Conservation (phyloP, 2,888 invertebrate species). For the Sceliomorpha sp. region DNA sequence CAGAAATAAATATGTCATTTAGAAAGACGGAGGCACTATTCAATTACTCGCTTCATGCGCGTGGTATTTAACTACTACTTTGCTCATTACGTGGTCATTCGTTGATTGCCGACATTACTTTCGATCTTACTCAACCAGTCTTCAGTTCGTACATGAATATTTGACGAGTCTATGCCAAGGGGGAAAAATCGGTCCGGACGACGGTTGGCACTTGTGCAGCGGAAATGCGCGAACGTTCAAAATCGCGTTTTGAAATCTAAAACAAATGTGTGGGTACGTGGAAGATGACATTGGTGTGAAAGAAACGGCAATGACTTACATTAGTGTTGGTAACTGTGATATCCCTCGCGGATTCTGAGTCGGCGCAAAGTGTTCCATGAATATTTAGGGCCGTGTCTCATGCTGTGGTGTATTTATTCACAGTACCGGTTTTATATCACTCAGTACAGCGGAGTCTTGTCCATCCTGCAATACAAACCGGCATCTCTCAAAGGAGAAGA, state of each 20-base stretch:
- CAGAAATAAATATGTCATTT: constrained; percentile 30
- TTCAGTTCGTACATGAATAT: constrained; percentile 52
- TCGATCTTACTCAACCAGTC: constrained; percentile 56
- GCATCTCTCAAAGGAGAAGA: constrained; percentile 40
- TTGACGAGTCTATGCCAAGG: constrained; percentile 52
- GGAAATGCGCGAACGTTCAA: constrained; percentile 21
- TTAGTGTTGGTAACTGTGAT: constrained; percentile 44
- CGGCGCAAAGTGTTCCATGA: constrained; percentile 65
- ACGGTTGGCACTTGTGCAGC: constrained; percentile 48
- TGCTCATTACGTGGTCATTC: constrained; percentile 54
- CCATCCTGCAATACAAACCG: constrained; percentile 39
- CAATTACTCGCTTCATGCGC: constrained; percentile 51
- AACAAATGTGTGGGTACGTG: constrained; percentile 26
- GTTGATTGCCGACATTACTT: constrained; percentile 56
- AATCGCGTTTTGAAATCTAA: constrained; percentile 40
- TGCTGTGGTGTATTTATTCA: constrained; percentile 76
- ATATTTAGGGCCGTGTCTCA: constrained; percentile 73
- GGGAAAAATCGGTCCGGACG: constrained; percentile 53
- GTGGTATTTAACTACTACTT: constrained; percentile 56
- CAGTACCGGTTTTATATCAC: constrained; percentile 74
- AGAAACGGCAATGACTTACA: constrained; percentile 23
- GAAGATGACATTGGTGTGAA: constrained; percentile 34
- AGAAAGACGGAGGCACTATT: constrained; percentile 33
- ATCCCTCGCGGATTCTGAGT: constrained; percentile 32
- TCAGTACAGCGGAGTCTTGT: constrained; percentile 54